Evolutionary conservation across 2,888 invertebrate species (phyloP).

Genomic region (Epistrophe eligans): DNA sequence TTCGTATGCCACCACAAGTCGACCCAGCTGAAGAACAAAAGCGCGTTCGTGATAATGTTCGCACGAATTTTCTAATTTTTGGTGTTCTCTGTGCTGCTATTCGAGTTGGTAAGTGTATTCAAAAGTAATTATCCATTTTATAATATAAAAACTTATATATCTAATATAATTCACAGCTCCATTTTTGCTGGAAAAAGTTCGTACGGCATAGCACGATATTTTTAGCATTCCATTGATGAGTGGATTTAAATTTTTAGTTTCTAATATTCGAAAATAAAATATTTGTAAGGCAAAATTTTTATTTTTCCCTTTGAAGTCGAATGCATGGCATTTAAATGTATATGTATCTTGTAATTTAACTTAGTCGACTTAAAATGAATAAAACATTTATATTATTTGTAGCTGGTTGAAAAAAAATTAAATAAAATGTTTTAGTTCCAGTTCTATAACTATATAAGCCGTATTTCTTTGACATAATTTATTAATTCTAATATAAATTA

Average conservation of each 20-base stretch:
- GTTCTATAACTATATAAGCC: neutral
- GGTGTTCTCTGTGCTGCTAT: slow-evolving; percentile 80
- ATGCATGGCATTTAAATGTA: neutral
- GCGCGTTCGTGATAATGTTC: slow-evolving; percentile 81
- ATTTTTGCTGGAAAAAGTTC: slow-evolving; percentile 52
- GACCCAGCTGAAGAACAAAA: slow-evolving; percentile 83
- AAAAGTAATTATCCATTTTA: slow-evolving; percentile 14
- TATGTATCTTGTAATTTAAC: neutral
- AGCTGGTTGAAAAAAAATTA: neutral
- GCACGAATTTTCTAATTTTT: slow-evolving; percentile 81
- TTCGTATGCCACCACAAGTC: slow-evolving; percentile 82
- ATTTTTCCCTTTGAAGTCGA: neutral
- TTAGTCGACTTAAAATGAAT: neutral
- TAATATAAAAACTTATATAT: neutral
- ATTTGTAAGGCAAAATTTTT: neutral
- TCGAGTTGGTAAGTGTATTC: slow-evolving; percentile 79
- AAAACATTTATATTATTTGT: no score
- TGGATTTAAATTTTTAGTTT: slow-evolving; percentile 62
- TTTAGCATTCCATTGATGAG: slow-evolving; percentile 47
- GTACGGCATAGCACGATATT: slow-evolving; percentile 61
- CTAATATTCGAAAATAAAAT: slow-evolving; percentile 60
- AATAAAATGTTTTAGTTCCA: slow-evolving; percentile 16
- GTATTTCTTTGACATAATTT: no score
- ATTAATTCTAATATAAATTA: no score
- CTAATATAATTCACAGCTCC: slow-evolving; percentile 50